phyloP scores from a whole-genome alignment of 2,113 vertebrate species.

The Polyodon spathula region DNA sequence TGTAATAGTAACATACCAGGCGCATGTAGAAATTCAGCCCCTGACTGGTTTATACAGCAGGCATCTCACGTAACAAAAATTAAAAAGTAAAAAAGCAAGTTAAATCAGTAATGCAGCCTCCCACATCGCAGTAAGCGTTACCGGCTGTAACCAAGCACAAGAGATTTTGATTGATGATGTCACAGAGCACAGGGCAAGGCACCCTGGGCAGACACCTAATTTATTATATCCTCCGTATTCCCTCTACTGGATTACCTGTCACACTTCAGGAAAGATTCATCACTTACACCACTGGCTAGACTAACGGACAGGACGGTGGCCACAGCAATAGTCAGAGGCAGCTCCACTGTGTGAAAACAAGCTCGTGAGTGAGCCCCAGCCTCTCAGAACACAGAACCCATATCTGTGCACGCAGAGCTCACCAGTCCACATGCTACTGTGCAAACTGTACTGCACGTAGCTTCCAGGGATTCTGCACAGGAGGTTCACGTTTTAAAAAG shows the following conservation, averaged over 20 bases:
- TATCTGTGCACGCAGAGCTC: no score
- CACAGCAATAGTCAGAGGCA: neutral
- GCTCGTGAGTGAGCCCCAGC: neutral
- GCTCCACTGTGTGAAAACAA: conserved; percentile 1
- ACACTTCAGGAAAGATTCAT: conserved; percentile 74
- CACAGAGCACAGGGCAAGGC: conserved; percentile 71
- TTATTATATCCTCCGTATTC: conserved; percentile 86
- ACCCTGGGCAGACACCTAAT: conserved; percentile 89
- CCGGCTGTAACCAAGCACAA: conserved; percentile 61
- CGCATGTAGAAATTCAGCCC: no score
- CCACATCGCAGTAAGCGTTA: conserved; percentile 51
- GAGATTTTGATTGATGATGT: conserved; percentile 88
- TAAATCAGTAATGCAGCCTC: conserved; percentile 58
- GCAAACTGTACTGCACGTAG: no score
- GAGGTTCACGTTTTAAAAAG: no score
- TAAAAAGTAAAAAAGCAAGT: conserved; percentile 58
- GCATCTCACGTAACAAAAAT: conserved; percentile 39
- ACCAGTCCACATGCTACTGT: no score
- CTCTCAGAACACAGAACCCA: no score
- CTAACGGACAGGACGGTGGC: neutral
- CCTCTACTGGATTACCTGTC: conserved; percentile 63
- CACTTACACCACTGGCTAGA: conserved; percentile 49
- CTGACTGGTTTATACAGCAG: no score
- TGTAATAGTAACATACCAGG: no score
- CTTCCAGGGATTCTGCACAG: no score